These are phyloP conservation scores for Oryzias sinensis DNA, from an alignment of 2,797 vertebrate species.

Conservation along the genomic window DNA sequence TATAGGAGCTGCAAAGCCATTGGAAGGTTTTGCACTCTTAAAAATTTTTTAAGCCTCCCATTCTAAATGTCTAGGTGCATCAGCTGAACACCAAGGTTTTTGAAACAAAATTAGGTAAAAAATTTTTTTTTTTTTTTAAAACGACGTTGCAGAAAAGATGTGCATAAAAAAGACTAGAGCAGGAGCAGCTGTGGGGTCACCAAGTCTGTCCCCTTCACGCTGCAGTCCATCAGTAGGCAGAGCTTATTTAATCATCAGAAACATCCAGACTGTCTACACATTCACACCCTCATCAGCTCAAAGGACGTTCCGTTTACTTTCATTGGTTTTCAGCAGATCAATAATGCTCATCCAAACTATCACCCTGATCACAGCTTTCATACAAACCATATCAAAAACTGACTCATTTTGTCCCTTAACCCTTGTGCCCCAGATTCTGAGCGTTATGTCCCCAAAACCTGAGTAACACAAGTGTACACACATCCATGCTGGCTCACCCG, in stretches of 20 bases:
- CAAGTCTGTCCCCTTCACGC: conserved; percentile 46
- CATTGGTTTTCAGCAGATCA: not conserved
- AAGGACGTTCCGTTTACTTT: not conserved
- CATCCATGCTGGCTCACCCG: conserved; percentile 7
- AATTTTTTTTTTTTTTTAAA: too few relatives aligned
- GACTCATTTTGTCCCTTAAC: not conserved
- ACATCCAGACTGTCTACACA: conserved; percentile 47
- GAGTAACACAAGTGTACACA: conserved; percentile 14
- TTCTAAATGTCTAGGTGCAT: not conserved
- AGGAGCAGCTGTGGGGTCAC: conserved; percentile 34
- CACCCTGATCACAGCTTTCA: too few relatives aligned
- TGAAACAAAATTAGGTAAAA: not conserved
- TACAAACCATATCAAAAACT: not conserved
- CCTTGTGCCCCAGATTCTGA: not conserved
- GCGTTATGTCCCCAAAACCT: not conserved
- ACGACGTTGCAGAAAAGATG: too few relatives aligned
- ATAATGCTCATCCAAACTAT: too few relatives aligned
- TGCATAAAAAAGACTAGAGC: conserved; percentile 22
- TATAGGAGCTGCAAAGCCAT: too few relatives aligned
- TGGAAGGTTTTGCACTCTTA: too few relatives aligned
- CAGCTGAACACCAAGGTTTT: not conserved
- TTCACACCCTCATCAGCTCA: conserved; percentile 10
- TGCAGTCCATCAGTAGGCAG: conserved; percentile 21
- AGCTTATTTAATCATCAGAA: conserved; percentile 59
- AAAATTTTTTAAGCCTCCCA: too few relatives aligned